Conservation (phyloP, 1,140 invertebrate species). For the Aphis craccivora region DNA sequence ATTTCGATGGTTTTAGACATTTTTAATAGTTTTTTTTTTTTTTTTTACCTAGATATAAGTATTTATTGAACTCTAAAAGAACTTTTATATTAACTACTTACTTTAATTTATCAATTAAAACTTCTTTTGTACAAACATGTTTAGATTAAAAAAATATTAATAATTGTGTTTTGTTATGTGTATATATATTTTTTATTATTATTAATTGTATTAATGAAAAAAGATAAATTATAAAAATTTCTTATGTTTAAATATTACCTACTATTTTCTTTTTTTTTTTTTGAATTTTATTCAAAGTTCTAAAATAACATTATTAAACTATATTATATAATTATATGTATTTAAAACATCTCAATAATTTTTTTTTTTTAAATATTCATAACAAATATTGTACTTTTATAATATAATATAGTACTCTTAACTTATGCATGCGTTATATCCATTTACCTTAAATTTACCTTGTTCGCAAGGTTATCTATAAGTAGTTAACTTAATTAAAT, state of each 20-base stretch:
- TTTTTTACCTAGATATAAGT: neutral
- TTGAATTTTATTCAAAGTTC: neutral
- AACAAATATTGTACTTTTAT: no score
- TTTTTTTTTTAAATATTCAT: no score
- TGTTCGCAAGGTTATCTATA: no score
- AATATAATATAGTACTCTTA: no score
- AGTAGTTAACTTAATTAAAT: neutral
- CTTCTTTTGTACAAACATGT: neutral
- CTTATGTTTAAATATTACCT: neutral
- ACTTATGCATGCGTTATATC: no score
- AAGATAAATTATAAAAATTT: no score
- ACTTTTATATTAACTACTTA: neutral
- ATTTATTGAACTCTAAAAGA: neutral
- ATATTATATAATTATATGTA: neutral
- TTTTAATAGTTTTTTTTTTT: no score
- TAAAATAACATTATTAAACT: neutral
- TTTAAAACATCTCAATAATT: neutral
- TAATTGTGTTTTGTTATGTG: no score
- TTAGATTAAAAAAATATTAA: neutral
- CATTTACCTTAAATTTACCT: neutral
- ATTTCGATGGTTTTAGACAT: no score
- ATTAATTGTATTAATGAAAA: no score
- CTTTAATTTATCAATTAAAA: neutral
- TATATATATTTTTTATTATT: no score
- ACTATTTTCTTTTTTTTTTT: neutral